Base-by-base conservation (phyloP, 2,797 vertebrate genomes). In the Neopelma chrysocephalum region DNA sequence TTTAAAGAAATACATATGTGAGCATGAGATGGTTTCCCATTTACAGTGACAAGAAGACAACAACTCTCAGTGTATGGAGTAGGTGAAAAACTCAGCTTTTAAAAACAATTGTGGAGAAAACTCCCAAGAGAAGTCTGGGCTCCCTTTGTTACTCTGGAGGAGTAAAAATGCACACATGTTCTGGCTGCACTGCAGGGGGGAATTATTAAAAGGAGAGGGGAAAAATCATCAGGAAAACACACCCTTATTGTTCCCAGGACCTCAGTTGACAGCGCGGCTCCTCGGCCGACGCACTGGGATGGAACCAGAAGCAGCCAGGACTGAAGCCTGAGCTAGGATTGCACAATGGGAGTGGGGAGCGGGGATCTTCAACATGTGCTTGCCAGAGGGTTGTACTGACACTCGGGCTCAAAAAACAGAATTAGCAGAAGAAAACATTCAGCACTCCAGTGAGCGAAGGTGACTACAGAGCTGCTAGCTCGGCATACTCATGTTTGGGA, bases 1-100 rank as follows among this genome's bases (percentile, higher is more conserved):
- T 99, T 97, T 42, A 92, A 94, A 94, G 90, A 89, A 96, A 93
- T 93, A 96, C 9, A 87, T 72, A 65, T 22, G 3, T 93, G 48
- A 95, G 64, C 16, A 36, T 3, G 6, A 77, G 40, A 45, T 21
- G 25, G 9, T 34, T 84, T 93, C 38, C 40, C 61, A 8, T 68
- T 93, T 66, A 82, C 66, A 75, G 68, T 15, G 48, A 65, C n/a
- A 93, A 92, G 75, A 77, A 20, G 17, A 91, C 43, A 86, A 61
- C 14, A 8, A 19, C 19, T 22, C 47, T 64, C 56, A 93, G 60
- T 4, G 2, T 22, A 75, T 10, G 31, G n/a, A 83, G 17, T 45
- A 68, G 69, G 32, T 69, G 66, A 76, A 87, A 84, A 90, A 61
- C 17, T 19, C 85, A 42, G 69, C n/a, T 75, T 89, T 91, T 70